Evolutionary conservation across 2,888 invertebrate genomes (phyloP), one percentile per base, ranked within the genome.

Genomic region (Apamea monoglypha): DNA sequence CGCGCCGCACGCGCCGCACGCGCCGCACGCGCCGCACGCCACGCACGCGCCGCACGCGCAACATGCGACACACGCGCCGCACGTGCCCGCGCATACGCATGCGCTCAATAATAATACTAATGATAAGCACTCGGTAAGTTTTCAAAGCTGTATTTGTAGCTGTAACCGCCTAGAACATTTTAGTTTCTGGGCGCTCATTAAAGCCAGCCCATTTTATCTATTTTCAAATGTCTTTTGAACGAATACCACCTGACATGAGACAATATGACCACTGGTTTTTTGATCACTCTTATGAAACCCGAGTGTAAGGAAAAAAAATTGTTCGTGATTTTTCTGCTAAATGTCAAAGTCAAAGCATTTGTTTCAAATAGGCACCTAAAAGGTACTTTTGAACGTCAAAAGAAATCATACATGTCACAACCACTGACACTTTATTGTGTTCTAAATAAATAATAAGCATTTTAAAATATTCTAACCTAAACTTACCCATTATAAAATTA

Each of bases 101-200:
- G 91, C 90, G 80, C 90, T 88, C 88, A 95, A 95, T 92, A 95
- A 95, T 92, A 95, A 95, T 91, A 90, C 93, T 76, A 83, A 91
- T 87, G 93, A 97, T 91, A 95, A 95, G 81, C 95, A 92, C 66
- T 89, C 94, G 81, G 96, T 96, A 61, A 78, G 79, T 29, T 59
- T 12, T 59, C n/a, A n/a, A 59, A 29, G 59, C n/a, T 59, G n/a
- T 59, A 14, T n/a, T 59, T n/a, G 14, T n/a, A n/a, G n/a, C n/a
- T 59, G 59, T n/a, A 59, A 59, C 59, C 12, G 14, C n/a, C 12
- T 25, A 53, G 14, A 14, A 59, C 14, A 59, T 56, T n/a, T 56
- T 59, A 59, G 14, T 59, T 29, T 14, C 14, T n/a, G 14, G n/a
- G 16, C 14, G n/a, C n/a, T 29, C n/a, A 59, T 59, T 59, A 29